Percentiles rank a stretch among this genome's conserved stretches.
These are phyloP conservation scores for Sarcophaga caerulescens DNA, from an alignment of 2,888 invertebrate species.

Conservation along the genomic window DNA sequence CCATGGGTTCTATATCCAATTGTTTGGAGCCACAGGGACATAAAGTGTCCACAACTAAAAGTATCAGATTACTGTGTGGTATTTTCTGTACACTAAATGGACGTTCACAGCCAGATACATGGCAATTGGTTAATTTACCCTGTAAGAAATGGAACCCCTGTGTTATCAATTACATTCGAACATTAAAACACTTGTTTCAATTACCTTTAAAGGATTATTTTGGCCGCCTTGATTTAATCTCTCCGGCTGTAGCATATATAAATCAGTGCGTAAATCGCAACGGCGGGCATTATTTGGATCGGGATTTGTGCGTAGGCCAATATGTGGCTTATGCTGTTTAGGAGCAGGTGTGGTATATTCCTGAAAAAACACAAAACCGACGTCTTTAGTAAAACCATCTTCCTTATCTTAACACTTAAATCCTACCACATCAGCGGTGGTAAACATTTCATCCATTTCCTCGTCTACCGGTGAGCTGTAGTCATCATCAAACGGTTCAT, in stretches of 20 bases:
- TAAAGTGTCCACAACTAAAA: conserved; percentile 93
- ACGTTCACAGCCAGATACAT: conserved; percentile 93
- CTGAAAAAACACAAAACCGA: conserved; percentile 68
- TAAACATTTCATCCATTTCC: conserved; percentile 79
- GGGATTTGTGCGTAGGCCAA: conserved; percentile 81
- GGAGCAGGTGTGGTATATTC: conserved; percentile 79
- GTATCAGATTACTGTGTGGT: conserved; percentile 93
- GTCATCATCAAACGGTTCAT: conserved; percentile 78
- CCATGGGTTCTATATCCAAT: conserved; percentile 89
- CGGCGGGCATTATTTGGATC: conserved; percentile 86
- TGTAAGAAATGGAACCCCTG: conserved; percentile 62
- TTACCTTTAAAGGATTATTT: conserved; percentile 89
- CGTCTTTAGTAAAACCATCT: too few relatives aligned
- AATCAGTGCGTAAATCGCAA: conserved; percentile 93
- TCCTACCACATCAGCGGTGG: conserved; percentile 79
- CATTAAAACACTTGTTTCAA: background rate
- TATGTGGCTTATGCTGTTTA: conserved; percentile 77
- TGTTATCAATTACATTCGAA: background rate
- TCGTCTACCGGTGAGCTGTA: conserved; percentile 79
- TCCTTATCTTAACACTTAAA: too few relatives aligned
- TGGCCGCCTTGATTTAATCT: conserved; percentile 89
- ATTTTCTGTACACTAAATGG: conserved; percentile 96
- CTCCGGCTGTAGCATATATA: conserved; percentile 92
- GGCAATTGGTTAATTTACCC: conserved; percentile 94
- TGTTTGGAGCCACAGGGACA: conserved; percentile 94